Evolutionary conservation across 2,888 invertebrate genomes (phyloP).

Genomic region (Sympetrum striolatum): DNA sequence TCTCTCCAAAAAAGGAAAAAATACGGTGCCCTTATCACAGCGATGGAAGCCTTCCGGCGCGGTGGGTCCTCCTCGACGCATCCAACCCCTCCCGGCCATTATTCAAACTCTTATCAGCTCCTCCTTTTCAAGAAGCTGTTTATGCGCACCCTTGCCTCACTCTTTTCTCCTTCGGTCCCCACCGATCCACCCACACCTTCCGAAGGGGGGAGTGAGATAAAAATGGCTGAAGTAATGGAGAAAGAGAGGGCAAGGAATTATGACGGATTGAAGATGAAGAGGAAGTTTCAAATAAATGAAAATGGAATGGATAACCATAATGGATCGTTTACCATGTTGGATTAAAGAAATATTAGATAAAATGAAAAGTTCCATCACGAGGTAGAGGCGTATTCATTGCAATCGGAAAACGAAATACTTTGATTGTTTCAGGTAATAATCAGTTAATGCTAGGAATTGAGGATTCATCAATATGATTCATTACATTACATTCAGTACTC

Average conservation of each 20-base stretch:
- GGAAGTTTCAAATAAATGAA: not conserved
- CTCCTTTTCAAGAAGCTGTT: not conserved
- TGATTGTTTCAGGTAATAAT: too few relatives aligned
- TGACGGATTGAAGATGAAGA: not conserved
- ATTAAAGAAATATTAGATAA: too few relatives aligned
- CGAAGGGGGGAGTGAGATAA: not conserved
- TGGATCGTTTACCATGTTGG: too few relatives aligned
- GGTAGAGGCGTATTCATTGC: too few relatives aligned
- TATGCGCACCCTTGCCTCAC: not conserved
- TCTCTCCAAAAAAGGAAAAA: not conserved
- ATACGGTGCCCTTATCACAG: not conserved
- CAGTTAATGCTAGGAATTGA: too few relatives aligned
- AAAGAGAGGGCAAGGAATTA: not conserved
- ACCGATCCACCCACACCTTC: not conserved
- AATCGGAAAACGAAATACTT: too few relatives aligned
- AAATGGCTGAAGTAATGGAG: not conserved
- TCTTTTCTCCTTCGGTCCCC: not conserved
- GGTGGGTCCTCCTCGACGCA: not conserved
- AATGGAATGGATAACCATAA: not conserved
- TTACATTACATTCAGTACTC: too few relatives aligned
- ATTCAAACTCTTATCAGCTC: not conserved
- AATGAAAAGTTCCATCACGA: too few relatives aligned
- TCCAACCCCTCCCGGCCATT: not conserved
- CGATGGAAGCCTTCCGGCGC: not conserved
- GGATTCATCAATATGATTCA: too few relatives aligned